Evolutionary conservation across 2,797 vertebrate species (phyloP).

Genomic region (Mergus octosetaceus): DNA sequence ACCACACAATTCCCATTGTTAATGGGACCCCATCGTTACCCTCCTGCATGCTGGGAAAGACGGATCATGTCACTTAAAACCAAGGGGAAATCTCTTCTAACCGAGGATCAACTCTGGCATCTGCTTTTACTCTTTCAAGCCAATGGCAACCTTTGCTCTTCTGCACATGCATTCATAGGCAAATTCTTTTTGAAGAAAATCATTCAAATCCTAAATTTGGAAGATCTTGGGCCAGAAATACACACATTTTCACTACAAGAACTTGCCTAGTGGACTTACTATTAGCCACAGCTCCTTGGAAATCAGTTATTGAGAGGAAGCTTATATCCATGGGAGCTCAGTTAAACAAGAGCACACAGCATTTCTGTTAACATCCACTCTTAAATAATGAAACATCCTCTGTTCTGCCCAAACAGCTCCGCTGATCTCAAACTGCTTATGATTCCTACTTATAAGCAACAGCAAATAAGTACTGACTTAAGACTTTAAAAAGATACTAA

Average conservation of each 20-base stretch:
- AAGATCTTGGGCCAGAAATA: neutral
- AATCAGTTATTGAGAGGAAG: neutral
- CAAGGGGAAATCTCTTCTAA: conserved; percentile 22
- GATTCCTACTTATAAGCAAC: conserved; percentile 3
- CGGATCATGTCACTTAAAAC: conserved; percentile 17
- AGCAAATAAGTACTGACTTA: neutral
- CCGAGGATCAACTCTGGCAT: conserved; percentile 14
- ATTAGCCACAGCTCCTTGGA: neutral
- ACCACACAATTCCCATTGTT: neutral
- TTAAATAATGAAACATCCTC: neutral
- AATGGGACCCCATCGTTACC: neutral
- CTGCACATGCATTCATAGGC: fast-evolving
- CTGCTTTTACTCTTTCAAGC: conserved; percentile 1
- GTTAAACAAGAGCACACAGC: neutral
- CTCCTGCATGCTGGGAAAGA: neutral
- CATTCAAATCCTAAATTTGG: neutral
- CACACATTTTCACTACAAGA: neutral
- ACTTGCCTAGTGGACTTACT: conserved; percentile 10
- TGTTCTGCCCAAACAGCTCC: neutral
- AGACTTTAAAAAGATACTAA: neutral
- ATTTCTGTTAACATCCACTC: neutral
- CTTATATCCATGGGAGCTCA: neutral
- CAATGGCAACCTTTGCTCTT: neutral
- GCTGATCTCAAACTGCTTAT: neutral
- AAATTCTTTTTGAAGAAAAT: conserved; percentile 32